Evolutionary conservation across 2,888 invertebrate genomes (phyloP).

Genomic region (Melinopterus prodromus): DNA sequence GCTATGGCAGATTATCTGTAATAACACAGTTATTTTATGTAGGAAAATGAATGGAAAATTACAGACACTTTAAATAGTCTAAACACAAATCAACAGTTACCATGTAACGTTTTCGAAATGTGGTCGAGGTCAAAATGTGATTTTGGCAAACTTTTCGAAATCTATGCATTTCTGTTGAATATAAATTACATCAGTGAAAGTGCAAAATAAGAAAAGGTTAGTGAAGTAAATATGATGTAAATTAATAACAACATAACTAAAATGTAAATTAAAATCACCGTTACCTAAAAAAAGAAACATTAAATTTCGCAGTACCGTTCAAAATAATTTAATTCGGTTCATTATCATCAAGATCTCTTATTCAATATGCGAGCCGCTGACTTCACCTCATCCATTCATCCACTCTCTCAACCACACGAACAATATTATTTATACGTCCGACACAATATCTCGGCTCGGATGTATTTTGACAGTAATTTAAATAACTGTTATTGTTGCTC

Average conservation of each 20-base stretch:
- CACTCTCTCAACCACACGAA: conserved; percentile 8
- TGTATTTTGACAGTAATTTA: conserved; percentile 31
- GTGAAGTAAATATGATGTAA: no score
- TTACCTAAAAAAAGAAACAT: background rate
- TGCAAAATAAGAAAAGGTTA: no score
- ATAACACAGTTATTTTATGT: no score
- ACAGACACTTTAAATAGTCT: no score
- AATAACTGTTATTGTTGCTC: conserved; percentile 36
- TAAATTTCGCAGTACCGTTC: background rate
- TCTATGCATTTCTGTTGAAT: no score
- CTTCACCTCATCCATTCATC: conserved; percentile 13
- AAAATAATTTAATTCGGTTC: background rate
- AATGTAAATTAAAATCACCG: background rate
- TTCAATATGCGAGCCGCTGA: background rate
- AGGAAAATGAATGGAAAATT: no score
- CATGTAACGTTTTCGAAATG: no score
- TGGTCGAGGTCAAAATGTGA: no score
- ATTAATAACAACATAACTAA: background rate
- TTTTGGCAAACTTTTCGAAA: no score
- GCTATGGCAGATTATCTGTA: no score
- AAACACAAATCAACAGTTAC: no score
- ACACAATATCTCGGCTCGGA: conserved; percentile 20
- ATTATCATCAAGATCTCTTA: background rate
- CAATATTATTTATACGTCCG: conserved; percentile 13
- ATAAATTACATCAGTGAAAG: no score